phyloP scores from a whole-genome alignment of 2,797 vertebrate species.

The Acipenser transmontanus region DNA sequence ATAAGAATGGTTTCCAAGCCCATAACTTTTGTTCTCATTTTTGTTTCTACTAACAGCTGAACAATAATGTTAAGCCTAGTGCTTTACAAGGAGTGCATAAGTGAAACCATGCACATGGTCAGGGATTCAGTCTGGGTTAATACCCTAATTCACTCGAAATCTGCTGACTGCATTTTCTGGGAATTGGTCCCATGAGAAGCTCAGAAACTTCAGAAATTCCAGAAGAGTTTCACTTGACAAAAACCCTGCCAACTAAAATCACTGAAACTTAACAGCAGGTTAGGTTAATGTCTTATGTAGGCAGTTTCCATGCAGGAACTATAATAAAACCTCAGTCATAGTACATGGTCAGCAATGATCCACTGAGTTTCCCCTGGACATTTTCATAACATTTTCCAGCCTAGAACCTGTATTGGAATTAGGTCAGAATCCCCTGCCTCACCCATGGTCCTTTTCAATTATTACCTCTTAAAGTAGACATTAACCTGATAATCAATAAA shows the following conservation, averaged over 20 bases:
- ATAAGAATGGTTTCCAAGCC: constrained; percentile 15
- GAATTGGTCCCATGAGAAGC: constrained; percentile 38
- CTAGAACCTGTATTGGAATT: no score
- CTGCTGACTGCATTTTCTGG: constrained; percentile 24
- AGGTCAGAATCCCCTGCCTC: no score
- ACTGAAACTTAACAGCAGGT: no score
- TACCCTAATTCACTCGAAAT: constrained; percentile 46
- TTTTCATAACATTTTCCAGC: no score
- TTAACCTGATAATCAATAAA: no score
- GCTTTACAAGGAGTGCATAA: constrained; percentile 23
- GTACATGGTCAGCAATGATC: no score
- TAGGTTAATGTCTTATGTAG: no score
- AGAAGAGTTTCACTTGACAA: constrained; percentile 17
- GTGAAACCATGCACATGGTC: constrained; percentile 27
- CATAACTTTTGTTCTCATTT: constrained; percentile 7
- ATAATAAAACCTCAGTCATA: no score
- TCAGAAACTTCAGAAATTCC: constrained; percentile 31
- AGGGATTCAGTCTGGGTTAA: constrained; percentile 22
- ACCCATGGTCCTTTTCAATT: no score
- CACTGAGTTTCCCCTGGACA: no score
- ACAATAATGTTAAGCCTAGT: constrained; percentile 34
- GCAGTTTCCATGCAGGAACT: no score
- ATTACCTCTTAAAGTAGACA: no score
- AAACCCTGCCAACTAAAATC: not conserved
- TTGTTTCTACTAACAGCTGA: constrained; percentile 22